These are phyloP conservation scores for Drosophila maculinotata DNA, from an alignment of 2,888 invertebrate species.

Conservation along the genomic window DNA sequence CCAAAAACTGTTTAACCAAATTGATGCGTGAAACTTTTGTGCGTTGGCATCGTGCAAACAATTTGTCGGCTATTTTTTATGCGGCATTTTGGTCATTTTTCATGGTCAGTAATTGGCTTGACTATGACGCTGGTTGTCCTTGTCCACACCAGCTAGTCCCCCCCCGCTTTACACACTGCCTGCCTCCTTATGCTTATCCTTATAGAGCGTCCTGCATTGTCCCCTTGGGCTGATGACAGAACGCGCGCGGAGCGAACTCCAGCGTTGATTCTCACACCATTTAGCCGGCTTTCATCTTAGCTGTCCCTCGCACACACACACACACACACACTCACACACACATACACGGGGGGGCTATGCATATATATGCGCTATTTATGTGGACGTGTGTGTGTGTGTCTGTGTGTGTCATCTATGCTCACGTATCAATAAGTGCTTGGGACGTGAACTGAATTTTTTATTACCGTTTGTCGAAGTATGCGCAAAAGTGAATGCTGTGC, in stretches of 20 bases:
- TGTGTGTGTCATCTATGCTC: conserved; percentile 73
- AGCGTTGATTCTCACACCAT: conserved; percentile 30
- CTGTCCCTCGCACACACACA: conserved; percentile 20
- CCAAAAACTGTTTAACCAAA: conserved; percentile 51
- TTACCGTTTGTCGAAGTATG: conserved; percentile 60
- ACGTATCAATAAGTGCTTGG: conserved; percentile 79
- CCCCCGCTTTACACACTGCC: neutral
- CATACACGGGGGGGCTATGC: conserved; percentile 46
- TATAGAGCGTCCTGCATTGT: conserved; percentile 46
- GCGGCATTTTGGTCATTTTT: conserved; percentile 56
- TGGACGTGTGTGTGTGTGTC: conserved; percentile 36
- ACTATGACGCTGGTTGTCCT: conserved; percentile 33
- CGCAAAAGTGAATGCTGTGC: conserved; percentile 68
- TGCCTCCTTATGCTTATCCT: neutral
- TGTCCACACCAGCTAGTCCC: neutral
- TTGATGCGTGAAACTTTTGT: conserved; percentile 54
- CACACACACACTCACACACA: conserved; percentile 4
- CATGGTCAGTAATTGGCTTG: conserved; percentile 63
- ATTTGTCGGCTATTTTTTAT: conserved; percentile 53
- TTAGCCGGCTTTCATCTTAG: conserved; percentile 44
- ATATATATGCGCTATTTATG: conserved; percentile 73
- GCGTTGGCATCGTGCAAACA: conserved; percentile 19
- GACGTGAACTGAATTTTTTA: conserved; percentile 79
- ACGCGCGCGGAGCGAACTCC: conserved; percentile 36
- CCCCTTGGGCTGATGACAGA: conserved; percentile 66